phyloP scores from a whole-genome alignment of 1,140 invertebrate genomes.

The Lepidostoma basale region DNA sequence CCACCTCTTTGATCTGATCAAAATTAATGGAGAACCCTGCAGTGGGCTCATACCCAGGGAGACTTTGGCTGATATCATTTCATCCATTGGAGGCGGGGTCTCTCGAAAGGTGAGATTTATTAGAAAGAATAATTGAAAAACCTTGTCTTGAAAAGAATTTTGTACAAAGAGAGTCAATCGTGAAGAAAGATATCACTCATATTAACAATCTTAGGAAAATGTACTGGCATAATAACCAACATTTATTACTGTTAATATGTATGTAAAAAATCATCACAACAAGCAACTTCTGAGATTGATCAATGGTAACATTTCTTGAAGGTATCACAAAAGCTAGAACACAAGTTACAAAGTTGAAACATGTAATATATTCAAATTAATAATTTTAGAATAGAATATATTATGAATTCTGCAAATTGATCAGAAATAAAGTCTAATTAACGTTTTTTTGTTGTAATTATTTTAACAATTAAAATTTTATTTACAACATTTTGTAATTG shows the following conservation, averaged over 20 bases:
- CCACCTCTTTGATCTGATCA: slow-evolving; percentile 26
- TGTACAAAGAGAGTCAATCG: background rate
- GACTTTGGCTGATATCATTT: slow-evolving; percentile 3
- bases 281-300: too few species aligned
- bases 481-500: too few species aligned
- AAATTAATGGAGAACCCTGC: background rate
- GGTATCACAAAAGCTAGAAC: too few species aligned
- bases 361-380: too few species aligned
- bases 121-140: background rate
- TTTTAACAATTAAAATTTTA: too few species aligned
- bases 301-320: too few species aligned
- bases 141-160: background rate
- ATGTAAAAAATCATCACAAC: too few species aligned
- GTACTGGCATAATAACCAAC: background rate
- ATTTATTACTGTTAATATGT: background rate
- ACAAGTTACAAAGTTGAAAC: too few species aligned
- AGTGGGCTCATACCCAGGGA: background rate
- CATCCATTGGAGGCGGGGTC: background rate
- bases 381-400: too few species aligned
- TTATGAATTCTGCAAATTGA: too few species aligned
- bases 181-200: background rate
- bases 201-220: background rate
- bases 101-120: background rate
- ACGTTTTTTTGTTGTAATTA: too few species aligned
- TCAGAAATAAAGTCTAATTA: too few species aligned